Conservation (phyloP, 2,888 invertebrate species). For the Therioaphis trifolii region DNA sequence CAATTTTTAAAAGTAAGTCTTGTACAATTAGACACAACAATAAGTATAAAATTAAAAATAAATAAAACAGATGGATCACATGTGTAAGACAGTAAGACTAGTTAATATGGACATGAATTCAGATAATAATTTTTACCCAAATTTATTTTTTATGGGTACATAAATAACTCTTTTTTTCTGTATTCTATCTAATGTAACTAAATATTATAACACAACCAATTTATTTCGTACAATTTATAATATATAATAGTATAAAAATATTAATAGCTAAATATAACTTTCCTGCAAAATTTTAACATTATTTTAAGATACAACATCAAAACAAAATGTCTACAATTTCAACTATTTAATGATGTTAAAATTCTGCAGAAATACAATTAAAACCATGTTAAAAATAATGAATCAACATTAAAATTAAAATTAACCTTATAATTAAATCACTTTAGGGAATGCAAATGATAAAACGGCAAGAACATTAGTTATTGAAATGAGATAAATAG, state of each 20-base stretch:
- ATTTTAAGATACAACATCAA: neutral
- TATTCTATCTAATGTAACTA: neutral
- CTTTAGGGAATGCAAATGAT: constrained; percentile 22
- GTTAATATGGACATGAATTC: constrained; percentile 25
- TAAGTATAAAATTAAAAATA: constrained; percentile 21
- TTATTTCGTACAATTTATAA: neutral
- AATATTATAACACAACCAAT: constrained; percentile 52
- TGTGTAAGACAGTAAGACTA: constrained; percentile 24
- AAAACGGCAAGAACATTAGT: constrained; percentile 27
- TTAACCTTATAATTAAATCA: neutral
- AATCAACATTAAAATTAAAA: neutral
- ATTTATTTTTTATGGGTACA: neutral
- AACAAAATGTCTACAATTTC: neutral
- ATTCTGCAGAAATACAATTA: neutral
- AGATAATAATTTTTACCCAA: neutral
- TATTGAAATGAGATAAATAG: constrained; percentile 17
- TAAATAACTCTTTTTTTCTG: neutral
- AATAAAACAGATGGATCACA: constrained; percentile 39
- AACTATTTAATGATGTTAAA: neutral
- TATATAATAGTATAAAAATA: constrained; percentile 30
- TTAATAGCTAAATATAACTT: neutral
- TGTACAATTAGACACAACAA: neutral
- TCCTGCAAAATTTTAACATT: constrained; percentile 4
- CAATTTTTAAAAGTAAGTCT: constrained; percentile 11
- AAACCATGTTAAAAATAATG: neutral